Conservation (phyloP, 2,113 vertebrate genomes). For the Macaca fascicularis region DNA sequence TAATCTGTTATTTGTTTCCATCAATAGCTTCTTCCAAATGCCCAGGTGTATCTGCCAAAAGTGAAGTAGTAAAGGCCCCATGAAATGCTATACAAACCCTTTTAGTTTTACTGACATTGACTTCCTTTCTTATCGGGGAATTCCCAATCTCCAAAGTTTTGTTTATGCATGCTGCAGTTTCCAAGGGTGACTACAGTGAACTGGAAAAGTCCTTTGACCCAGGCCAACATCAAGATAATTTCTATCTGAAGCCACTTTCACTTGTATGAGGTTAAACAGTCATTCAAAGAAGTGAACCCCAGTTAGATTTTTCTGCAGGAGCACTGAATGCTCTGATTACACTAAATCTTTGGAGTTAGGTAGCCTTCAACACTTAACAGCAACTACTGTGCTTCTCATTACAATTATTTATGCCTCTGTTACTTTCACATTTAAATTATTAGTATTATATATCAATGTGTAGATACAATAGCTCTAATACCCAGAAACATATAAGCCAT, state of each 20-base stretch:
- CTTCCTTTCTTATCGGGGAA: not conserved
- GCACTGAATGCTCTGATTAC: not conserved
- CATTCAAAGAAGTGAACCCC: not conserved
- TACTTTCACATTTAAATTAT: slow-evolving; percentile 2
- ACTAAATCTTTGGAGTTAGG: not conserved
- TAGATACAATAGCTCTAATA: not conserved
- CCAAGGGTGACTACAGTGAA: slow-evolving; percentile 22
- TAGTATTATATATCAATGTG: not conserved
- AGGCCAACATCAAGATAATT: not conserved
- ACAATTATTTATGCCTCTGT: not conserved
- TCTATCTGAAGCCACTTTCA: not conserved
- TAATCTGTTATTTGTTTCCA: not conserved
- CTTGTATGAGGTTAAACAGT: not conserved
- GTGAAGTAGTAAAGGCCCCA: not conserved
- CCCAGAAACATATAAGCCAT: not conserved
- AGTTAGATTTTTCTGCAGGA: not conserved
- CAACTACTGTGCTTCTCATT: not conserved
- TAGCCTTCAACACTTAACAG: not conserved
- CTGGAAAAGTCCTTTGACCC: not conserved
- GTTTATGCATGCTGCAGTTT: not conserved
- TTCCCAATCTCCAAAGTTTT: not conserved
- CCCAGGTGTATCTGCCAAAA: not conserved
- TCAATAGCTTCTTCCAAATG: not conserved
- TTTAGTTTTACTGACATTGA: not conserved
- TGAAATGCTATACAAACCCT: not conserved